Base-by-base conservation (phyloP, 1,140 invertebrate species). In the Neodiprion fabricii region DNA sequence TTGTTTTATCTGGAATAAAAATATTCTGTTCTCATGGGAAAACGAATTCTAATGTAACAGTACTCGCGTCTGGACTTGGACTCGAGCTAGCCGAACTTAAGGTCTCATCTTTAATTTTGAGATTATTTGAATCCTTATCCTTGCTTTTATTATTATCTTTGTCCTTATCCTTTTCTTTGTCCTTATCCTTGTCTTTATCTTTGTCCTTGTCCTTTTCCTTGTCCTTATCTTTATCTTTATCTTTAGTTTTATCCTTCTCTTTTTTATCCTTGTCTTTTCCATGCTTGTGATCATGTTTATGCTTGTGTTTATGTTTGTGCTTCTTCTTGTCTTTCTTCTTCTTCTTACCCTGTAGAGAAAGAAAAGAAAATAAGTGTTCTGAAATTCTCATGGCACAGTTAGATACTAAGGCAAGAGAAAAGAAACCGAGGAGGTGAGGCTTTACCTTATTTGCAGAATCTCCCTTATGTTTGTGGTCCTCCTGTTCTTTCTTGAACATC, bases 321-420 rank as follows among this genome's bases (percentile, higher is more conserved):
- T 95, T 95, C 85, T 95, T 94, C 81, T 95, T 95, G 72, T 96
- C 93, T 80, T 96, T 95, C 80, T 95, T 95, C 85, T 94, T 94
- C 81, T 95, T 95, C 83, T 95, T 95, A 77, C 91, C 86, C 91
- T 93, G 80, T 78, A 87, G 86, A 77, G 78, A 66, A 81, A 81
- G 78, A 81, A 80, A 79, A 74, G 70, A 77, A 76, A 53, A 79
- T 76, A 74, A 72, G 67, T 70, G 74, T 75, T 66, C 71, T 75
- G 61, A 78, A 48, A 76, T 74, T 72, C 70, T 49, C 72, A 75
- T 50, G 21, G 73, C 53, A 72, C n/a, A 23, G 28, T 72, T 4
- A 48, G 61, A 21, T 21, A 72, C 74, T 72, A 76, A 76, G 50
- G 21, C 65, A 48, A 65, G 70, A 14, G 10, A 49, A 48, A 73